Evolutionary conservation across 2,113 vertebrate species (phyloP).

Genomic region (Stegastes partitus): DNA sequence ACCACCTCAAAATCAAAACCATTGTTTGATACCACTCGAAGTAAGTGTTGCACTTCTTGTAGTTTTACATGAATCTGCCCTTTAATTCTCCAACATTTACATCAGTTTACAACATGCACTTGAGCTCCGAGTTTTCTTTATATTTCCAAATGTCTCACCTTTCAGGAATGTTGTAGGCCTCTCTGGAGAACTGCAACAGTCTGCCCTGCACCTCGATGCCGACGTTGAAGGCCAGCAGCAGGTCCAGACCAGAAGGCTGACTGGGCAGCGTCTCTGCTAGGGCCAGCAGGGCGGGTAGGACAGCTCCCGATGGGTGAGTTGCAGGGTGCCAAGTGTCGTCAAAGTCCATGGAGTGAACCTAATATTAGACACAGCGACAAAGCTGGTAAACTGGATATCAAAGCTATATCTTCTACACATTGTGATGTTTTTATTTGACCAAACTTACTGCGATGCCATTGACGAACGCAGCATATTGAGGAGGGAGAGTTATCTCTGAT

Average conservation of each 20-base stretch:
- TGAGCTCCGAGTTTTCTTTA: neutral
- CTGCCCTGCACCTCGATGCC: constrained; percentile 94
- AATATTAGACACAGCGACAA: neutral
- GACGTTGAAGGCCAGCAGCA: constrained; percentile 93
- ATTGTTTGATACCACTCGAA: neutral
- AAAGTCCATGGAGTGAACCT: constrained; percentile 98
- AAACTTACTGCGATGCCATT: constrained; percentile 93
- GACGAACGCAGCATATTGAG: constrained; percentile 91
- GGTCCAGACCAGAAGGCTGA: constrained; percentile 88
- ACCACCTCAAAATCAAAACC: too few relatives aligned
- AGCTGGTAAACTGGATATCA: neutral
- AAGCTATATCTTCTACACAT: neutral
- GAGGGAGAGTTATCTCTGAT: constrained; percentile 83
- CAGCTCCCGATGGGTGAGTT: constrained; percentile 94
- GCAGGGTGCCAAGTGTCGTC: constrained; percentile 96
- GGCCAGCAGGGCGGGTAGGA: constrained; percentile 89
- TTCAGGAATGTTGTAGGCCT: constrained; percentile 92
- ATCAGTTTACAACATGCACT: too few relatives aligned
- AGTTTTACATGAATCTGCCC: neutral
- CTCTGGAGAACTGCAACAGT: constrained; percentile 91
- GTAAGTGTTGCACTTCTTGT: constrained; percentile 11
- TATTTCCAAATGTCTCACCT: constrained; percentile 80
- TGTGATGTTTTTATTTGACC: neutral
- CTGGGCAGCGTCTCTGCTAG: constrained; percentile 85
- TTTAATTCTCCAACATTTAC: neutral